These are phyloP conservation scores for Phallusia fumigata DNA, from an alignment of 23 tunicate species.

Conservation along the genomic window DNA sequence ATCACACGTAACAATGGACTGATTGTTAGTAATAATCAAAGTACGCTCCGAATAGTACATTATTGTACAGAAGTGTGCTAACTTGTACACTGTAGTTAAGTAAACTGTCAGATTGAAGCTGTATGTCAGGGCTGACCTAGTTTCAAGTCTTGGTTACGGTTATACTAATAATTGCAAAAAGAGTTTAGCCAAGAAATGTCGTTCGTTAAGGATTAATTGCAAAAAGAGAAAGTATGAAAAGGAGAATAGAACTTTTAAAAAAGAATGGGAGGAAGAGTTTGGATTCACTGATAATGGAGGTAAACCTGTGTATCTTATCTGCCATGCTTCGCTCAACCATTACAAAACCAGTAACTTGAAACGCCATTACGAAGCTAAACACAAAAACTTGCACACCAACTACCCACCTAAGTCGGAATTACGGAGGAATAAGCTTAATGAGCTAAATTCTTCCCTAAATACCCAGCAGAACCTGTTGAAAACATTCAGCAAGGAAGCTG, in stretches of 20 bases:
- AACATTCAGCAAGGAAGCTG: constrained; percentile 50
- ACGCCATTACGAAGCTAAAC: constrained; percentile 53
- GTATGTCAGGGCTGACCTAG: constrained; percentile 23
- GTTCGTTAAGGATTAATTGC: constrained; percentile 2
- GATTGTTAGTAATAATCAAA: neutral
- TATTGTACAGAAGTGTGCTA: too few relatives aligned
- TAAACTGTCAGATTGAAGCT: constrained; percentile 11
- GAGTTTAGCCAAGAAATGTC: constrained; percentile 43
- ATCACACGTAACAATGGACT: constrained; percentile 4
- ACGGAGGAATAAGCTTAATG: constrained; percentile 33
- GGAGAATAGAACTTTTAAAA: constrained; percentile 49
- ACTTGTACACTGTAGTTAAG: neutral
- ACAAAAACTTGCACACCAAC: constrained; percentile 40
- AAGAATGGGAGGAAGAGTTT: constrained; percentile 49
- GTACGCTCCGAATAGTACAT: too few relatives aligned
- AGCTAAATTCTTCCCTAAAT: constrained; percentile 40
- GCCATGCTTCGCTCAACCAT: constrained; percentile 46
- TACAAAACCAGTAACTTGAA: constrained; percentile 53
- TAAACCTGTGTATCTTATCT: constrained; percentile 49
- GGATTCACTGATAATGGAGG: constrained; percentile 41
- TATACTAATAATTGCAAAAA: constrained; percentile 22
- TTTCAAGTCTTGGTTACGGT: constrained; percentile 25
- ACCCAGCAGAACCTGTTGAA: constrained; percentile 35
- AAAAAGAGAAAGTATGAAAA: constrained; percentile 48
- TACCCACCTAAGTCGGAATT: constrained; percentile 48